Percentiles rank a stretch among this genome's conserved stretches.
Conservation (phyloP, 2,113 vertebrate genomes). For the Xyrauchen texanus region DNA sequence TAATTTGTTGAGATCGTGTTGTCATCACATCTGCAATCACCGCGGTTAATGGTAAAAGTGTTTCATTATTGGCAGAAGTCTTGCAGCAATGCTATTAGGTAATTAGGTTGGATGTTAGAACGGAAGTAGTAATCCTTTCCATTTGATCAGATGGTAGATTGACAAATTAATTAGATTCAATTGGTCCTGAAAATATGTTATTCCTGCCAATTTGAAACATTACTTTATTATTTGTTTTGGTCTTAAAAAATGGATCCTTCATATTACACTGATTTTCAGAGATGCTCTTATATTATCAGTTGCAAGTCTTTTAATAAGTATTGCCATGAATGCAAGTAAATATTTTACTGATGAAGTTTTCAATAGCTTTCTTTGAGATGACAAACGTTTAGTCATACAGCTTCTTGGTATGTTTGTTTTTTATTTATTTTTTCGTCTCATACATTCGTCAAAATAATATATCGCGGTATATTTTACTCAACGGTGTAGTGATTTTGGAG, state of each 20-base stretch:
- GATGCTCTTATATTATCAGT: neutral
- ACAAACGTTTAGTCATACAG: too few relatives aligned
- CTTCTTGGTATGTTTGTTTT: too few relatives aligned
- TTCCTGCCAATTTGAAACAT: constrained; percentile 66
- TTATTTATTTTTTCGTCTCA: too few relatives aligned
- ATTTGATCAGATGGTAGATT: constrained; percentile 83
- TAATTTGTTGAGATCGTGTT: constrained; percentile 98
- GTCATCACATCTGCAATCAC: constrained; percentile 98
- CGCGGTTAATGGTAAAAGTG: constrained; percentile 91
- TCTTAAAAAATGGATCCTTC: neutral
- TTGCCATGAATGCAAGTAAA: neutral
- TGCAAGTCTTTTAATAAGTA: neutral
- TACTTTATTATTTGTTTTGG: constrained; percentile 60
- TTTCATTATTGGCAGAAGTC: constrained; percentile 94
- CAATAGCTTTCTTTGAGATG: too few relatives aligned
- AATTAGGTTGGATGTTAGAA: constrained; percentile 92
- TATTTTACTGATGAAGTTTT: too few relatives aligned
- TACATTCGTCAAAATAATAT: neutral
- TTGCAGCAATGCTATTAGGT: constrained; percentile 97
- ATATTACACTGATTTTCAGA: neutral
- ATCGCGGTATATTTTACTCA: neutral
- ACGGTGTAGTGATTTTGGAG: constrained; percentile 23
- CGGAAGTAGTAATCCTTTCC: constrained; percentile 93
- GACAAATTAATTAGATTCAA: constrained; percentile 90
- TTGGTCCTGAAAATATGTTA: constrained; percentile 81